Base-by-base conservation (phyloP, 2,113 vertebrate species). In the Mesitornis unicolor region DNA sequence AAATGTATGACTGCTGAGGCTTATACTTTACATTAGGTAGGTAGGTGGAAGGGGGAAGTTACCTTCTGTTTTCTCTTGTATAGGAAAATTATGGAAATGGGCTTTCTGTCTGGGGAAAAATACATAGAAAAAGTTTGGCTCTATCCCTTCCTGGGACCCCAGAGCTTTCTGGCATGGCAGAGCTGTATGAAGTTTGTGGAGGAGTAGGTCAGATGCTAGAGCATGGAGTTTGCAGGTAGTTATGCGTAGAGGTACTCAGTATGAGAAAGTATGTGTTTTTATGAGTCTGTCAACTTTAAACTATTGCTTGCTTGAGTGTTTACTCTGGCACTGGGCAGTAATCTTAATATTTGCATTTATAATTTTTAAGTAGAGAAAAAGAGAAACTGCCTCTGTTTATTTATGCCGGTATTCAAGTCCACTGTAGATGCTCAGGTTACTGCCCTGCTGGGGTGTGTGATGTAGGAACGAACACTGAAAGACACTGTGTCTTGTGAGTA, bases 351-450 rank as follows among this genome's bases (percentile, higher is more conserved):
- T 91, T 94, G 45, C 63, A 36, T 69, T 93, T 50, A 53, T 26
- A 65, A 1, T 71, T 89, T 87, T 76, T 42, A 59, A 88, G 61
- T 38, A 61, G 40, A 45, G 11, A 87, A 73, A 67, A 80, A 74
- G 54, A 53, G 29, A 82, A 93, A 47, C 70, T 59, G 29, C 64
- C 29, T 94, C 51, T 89, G 65, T 95, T 86, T 73, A 87, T 93
- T 96, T 71, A 82, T 75, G 24, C 47, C 42, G 29, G 10, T 84
- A 16, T 71, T 94, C 38, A 79, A 7, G 56, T 54, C 22, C 50
- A 9, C 59, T 75, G 70, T 57, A 74, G 78, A 35, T 77, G 28
- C 56, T 83, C 10, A 43, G 35, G 59, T 91, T 71, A 13, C 21
- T 63, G 54, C 59, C 50, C 31, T 0, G 0, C 3, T 60, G 54